Conservation (phyloP, 2,888 invertebrate species). For the Nomada fabriciana region DNA sequence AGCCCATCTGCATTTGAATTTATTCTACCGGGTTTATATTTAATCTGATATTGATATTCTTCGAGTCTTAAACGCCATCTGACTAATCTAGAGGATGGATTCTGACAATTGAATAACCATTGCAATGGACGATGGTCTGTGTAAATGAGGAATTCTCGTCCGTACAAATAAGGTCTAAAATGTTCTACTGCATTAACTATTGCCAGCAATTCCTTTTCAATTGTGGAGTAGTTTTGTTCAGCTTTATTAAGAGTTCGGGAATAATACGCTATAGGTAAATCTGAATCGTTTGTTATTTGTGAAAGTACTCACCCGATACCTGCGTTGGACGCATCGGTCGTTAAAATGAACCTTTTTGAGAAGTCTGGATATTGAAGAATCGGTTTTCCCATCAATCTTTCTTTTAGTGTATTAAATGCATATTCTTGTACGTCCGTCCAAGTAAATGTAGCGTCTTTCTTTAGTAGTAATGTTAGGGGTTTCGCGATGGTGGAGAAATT, state of each 20-base stretch:
- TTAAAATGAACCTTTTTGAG: background rate
- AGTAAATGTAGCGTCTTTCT: constrained; percentile 31
- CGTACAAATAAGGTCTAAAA: constrained; percentile 5
- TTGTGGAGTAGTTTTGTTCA: constrained; percentile 1
- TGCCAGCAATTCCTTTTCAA: background rate
- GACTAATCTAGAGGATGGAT: constrained; percentile 3
- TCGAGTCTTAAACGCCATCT: constrained; percentile 20
- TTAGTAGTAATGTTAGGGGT: constrained; percentile 38
- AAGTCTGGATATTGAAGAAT: constrained; percentile 13
- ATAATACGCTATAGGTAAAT: constrained; percentile 18
- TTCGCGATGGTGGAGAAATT: constrained; percentile 39
- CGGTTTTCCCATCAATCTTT: background rate
- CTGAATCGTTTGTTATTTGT: background rate
- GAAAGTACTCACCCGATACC: constrained; percentile 10
- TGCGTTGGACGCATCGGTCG: constrained; percentile 11
- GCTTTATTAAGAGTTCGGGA: background rate
- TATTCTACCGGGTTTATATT: constrained; percentile 14
- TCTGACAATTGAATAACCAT: background rate
- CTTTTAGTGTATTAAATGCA: background rate
- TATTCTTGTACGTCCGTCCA: background rate
- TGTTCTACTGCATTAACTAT: background rate
- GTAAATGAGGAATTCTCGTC: constrained; percentile 5
- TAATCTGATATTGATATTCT: constrained; percentile 24
- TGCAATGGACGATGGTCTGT: background rate
- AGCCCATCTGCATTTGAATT: constrained; percentile 34